Percentiles rank a stretch among this genome's conserved stretches.
Evolutionary conservation across 2,113 vertebrate genomes (phyloP).

Genomic region (Ahaetulla prasina): DNA sequence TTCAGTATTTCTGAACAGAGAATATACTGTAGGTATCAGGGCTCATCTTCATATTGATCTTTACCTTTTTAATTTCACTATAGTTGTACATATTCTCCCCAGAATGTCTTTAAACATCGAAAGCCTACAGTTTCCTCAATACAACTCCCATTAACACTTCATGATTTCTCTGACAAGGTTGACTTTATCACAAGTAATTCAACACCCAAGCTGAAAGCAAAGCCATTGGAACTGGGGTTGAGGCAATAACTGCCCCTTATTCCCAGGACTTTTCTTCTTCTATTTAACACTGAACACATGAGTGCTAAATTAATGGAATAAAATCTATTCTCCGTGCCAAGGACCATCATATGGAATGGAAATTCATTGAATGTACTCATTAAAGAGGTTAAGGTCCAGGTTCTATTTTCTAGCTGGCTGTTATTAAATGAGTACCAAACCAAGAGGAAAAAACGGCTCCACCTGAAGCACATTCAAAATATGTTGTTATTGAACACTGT

Average conservation of each 20-base stretch:
- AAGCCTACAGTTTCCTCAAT: constrained; percentile 1
- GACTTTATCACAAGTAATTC: neutral
- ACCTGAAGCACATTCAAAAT: constrained; percentile 43
- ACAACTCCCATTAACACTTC: neutral
- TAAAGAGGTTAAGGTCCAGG: constrained; percentile 27
- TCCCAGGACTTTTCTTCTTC: neutral
- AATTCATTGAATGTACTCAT: constrained; percentile 37
- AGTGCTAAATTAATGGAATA: constrained; percentile 38
- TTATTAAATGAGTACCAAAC: constrained; percentile 44
- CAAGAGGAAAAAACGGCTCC: constrained; percentile 41
- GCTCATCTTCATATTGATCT: neutral
- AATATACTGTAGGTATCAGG: neutral
- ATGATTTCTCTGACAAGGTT: neutral
- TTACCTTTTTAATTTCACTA: neutral
- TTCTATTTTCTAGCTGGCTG: constrained; percentile 38
- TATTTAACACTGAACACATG: constrained; percentile 10
- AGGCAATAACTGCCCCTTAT: neutral
- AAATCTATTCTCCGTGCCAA: constrained; percentile 31
- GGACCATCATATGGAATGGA: constrained; percentile 9
- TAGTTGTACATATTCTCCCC: neutral
- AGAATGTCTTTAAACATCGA: neutral
- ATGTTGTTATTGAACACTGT: constrained; percentile 49
- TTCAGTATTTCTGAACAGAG: neutral
- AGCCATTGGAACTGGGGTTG: neutral
- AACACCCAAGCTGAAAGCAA: neutral